Evolutionary conservation across 2,888 invertebrate genomes (phyloP).

Genomic region (Epinotia brunnichana): DNA sequence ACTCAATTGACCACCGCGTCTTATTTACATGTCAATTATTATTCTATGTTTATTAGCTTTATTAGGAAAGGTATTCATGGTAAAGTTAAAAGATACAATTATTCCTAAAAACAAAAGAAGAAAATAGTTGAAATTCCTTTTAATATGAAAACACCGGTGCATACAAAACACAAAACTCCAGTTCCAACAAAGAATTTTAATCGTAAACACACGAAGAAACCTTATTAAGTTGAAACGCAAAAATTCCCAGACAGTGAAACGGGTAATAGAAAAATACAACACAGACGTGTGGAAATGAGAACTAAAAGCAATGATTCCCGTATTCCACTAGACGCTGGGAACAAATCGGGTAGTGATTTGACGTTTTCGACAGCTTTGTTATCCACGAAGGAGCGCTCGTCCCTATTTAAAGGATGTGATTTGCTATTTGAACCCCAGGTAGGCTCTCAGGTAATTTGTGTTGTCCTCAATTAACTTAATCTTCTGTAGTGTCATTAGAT

Average conservation of each 20-base stretch:
- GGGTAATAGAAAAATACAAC: constrained; percentile 36
- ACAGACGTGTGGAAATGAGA: constrained; percentile 46
- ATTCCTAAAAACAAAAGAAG: neutral
- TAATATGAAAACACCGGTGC: constrained; percentile 7
- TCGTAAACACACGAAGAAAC: constrained; percentile 19
- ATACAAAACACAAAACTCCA: constrained; percentile 32
- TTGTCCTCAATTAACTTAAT: constrained; percentile 32
- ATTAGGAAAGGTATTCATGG: neutral
- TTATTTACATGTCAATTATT: constrained; percentile 16
- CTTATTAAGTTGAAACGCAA: constrained; percentile 34
- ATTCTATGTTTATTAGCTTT: constrained; percentile 12
- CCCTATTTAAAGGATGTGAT: constrained; percentile 23
- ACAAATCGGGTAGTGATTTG: constrained; percentile 28
- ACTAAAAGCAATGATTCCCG: constrained; percentile 28
- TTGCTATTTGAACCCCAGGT: constrained; percentile 38
- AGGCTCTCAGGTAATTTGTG: constrained; percentile 25
- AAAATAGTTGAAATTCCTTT: constrained; percentile 13
- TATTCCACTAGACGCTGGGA: constrained; percentile 11
- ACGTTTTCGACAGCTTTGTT: constrained; percentile 26
- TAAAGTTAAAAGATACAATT: neutral
- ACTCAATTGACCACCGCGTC: constrained; percentile 56
- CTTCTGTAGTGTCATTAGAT: constrained; percentile 30
- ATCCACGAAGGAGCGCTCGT: constrained; percentile 16
- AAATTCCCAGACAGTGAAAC: constrained; percentile 37
- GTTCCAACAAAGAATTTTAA: constrained; percentile 28